These are phyloP conservation scores for Rhinoderma darwinii DNA, from an alignment of 2,113 vertebrate species.

Conservation along the genomic window DNA sequence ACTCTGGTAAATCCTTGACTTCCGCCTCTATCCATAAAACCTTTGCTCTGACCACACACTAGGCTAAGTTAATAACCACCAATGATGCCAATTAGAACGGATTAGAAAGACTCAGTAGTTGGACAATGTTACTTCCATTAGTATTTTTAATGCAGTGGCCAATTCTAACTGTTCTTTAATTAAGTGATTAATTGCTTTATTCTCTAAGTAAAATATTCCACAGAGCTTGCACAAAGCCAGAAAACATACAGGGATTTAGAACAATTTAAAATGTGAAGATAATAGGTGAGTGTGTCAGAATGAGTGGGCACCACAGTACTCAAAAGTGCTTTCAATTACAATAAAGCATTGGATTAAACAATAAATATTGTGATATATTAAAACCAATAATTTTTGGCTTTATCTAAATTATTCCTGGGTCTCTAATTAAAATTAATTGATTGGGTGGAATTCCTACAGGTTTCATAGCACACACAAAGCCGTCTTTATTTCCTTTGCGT, in stretches of 20 bases:
- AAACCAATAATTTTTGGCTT: too few species aligned
- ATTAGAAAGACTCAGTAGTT: slow-evolving; percentile 10
- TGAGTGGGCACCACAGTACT: background rate
- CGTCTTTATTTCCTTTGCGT: too few species aligned
- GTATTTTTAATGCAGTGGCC: background rate
- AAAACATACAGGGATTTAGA: background rate
- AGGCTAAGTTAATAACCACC: background rate
- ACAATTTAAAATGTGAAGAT: background rate
- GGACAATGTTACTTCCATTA: background rate
- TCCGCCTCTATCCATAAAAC: background rate
- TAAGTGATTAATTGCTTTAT: slow-evolving; percentile 8
- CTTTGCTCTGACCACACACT: slow-evolving; percentile 8
- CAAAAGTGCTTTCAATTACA: background rate
- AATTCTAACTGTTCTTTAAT: slow-evolving; percentile 16
- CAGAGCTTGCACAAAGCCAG: background rate
- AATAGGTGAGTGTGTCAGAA: background rate
- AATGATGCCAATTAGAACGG: slow-evolving; percentile 4
- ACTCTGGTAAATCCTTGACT: background rate
- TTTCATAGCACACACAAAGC: too few species aligned
- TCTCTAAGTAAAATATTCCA: background rate
- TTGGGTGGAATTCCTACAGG: too few species aligned
- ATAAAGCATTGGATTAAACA: background rate
- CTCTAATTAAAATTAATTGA: too few species aligned
- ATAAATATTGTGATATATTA: background rate
- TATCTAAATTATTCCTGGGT: too few species aligned